Evolutionary conservation across 2,797 vertebrate species (phyloP).

Genomic region (Channallabes apus): DNA sequence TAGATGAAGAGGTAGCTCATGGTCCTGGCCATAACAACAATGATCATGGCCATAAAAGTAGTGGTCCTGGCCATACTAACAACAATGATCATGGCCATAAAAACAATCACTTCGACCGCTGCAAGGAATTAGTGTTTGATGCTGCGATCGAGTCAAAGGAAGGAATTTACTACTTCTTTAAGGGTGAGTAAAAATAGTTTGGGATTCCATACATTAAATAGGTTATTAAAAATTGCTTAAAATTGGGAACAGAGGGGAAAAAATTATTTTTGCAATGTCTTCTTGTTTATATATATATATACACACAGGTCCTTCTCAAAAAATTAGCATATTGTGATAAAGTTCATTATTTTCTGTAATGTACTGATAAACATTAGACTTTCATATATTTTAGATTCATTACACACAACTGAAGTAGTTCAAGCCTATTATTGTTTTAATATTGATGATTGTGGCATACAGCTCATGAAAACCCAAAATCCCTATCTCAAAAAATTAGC

Average conservation of each 20-base stretch:
- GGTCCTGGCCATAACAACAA: not conserved
- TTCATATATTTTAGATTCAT: too few relatives aligned
- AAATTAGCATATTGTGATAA: too few relatives aligned
- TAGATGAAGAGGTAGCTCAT: not conserved
- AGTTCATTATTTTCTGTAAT: too few relatives aligned
- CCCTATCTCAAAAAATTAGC: too few relatives aligned
- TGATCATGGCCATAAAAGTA: not conserved
- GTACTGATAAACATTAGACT: too few relatives aligned
- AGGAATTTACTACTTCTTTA: conserved; percentile 71
- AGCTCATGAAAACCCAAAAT: too few relatives aligned
- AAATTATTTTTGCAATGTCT: not conserved
- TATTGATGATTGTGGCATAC: too few relatives aligned
- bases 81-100: not conserved
- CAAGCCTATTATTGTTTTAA: too few relatives aligned
- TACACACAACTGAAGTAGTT: too few relatives aligned
- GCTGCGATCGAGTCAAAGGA: conserved; percentile 66
- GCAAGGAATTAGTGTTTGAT: conserved; percentile 68
- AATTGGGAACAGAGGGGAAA: not conserved
- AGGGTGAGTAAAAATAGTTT: conserved; percentile 62
- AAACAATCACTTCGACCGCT: conserved; percentile 55
- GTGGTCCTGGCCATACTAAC: not conserved
- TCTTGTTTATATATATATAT: not conserved
- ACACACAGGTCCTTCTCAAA: too few relatives aligned
- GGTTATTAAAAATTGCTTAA: not conserved
- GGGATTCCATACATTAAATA: not conserved